A percentile compares a stretch with the other conserved stretches of the same genome.
phyloP scores from a whole-genome alignment of 1,140 invertebrate genomes.

The Penaeus indicus region DNA sequence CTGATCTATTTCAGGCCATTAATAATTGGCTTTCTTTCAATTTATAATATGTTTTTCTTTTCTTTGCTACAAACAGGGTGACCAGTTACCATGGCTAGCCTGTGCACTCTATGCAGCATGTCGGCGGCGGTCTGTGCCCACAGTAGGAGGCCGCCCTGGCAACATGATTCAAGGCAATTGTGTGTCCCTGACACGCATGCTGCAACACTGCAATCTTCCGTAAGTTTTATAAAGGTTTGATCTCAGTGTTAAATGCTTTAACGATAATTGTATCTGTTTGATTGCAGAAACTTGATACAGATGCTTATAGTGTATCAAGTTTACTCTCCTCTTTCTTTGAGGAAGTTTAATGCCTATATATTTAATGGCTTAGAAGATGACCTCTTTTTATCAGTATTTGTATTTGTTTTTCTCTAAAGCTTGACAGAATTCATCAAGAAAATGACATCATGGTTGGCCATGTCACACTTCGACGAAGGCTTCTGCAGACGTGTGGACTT shows the following conservation, averaged over 20 bases:
- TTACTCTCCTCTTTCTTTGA: not conserved
- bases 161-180: slow-evolving; percentile 88
- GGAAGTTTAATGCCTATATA: not conserved
- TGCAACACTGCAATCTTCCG: slow-evolving; percentile 91
- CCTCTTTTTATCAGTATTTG: not conserved
- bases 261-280: too few species aligned
- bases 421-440: slow-evolving; percentile 96
- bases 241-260: not conserved
- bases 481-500: slow-evolving; percentile 88
- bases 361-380: not conserved
- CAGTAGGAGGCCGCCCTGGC: slow-evolving; percentile 78
- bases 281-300: too few species aligned
- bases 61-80: slow-evolving; percentile 78
- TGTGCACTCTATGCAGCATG: slow-evolving; percentile 95
- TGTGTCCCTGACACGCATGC: slow-evolving; percentile 89
- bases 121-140: slow-evolving; percentile 83
- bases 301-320: not conserved
- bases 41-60: not conserved
- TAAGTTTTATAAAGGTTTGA: slow-evolving; percentile 69
- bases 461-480: slow-evolving; percentile 88
- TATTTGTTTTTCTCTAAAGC: slow-evolving; percentile 73
- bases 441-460: slow-evolving; percentile 95
- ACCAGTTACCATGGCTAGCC: slow-evolving; percentile 92
- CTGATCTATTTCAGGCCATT: not conserved
- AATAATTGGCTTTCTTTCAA: not conserved